Evolutionary conservation across 1,140 invertebrate species (phyloP).

Genomic region (Ditylenchus dipsaci): DNA sequence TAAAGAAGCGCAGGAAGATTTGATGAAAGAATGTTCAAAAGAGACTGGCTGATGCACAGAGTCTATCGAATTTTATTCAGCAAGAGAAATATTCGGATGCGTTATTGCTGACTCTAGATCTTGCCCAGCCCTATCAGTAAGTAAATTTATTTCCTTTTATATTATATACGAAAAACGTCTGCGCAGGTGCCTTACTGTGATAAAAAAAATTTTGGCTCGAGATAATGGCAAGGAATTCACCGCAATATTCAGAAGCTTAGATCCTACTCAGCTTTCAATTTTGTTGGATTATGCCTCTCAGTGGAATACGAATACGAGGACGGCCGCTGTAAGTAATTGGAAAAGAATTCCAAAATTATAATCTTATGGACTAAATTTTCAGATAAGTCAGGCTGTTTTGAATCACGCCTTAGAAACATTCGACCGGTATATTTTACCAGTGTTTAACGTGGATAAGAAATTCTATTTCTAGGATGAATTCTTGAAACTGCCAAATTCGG

Average conservation of each 20-base stretch:
- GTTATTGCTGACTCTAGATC: conserved; percentile 44
- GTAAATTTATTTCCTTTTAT: no score
- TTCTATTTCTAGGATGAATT: conserved; percentile 14
- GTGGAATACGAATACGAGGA: conserved; percentile 57
- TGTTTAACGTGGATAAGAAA: no score
- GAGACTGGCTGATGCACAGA: conserved; percentile 48
- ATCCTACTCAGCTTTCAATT: conserved; percentile 35
- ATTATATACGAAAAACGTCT: no score
- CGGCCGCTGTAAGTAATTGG: conserved; percentile 26
- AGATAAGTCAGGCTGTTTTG: conserved; percentile 44
- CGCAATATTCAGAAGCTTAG: conserved; percentile 28
- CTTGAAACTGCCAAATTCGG: conserved; percentile 44
- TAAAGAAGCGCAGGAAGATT: conserved; percentile 36
- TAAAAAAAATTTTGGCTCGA: conserved; percentile 36
- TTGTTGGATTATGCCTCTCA: conserved; percentile 48
- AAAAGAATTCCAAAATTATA: not conserved
- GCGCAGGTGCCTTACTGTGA: conserved; percentile 37
- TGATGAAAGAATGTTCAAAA: conserved; percentile 38
- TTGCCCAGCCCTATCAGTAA: conserved; percentile 45
- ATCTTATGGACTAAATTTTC: conserved; percentile 16
- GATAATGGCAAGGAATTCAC: conserved; percentile 22
- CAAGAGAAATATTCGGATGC: conserved; percentile 52
- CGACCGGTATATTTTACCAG: conserved; percentile 30
- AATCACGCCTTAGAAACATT: conserved; percentile 38
- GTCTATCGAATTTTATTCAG: conserved; percentile 45